Evolutionary conservation across 1,140 invertebrate species (phyloP).

Genomic region (Tetramorium parvispinum): DNA sequence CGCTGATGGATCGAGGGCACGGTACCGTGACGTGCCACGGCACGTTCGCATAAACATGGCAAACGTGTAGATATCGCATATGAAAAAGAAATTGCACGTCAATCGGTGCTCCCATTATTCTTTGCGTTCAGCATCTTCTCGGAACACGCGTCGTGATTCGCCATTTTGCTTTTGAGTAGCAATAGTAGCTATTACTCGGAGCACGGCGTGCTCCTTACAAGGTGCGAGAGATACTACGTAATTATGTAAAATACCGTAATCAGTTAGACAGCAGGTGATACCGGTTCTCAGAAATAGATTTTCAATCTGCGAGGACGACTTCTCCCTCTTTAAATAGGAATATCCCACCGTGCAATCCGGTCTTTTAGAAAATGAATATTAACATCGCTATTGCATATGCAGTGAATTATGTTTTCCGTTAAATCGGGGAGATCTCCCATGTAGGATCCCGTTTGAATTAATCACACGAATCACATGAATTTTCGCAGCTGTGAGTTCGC

Average conservation of each 20-base stretch:
- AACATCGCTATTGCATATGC: slow-evolving; percentile 6
- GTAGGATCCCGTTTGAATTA: background rate
- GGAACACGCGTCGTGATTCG: background rate
- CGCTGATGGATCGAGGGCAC: slow-evolving; percentile 55
- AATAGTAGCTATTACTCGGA: slow-evolving; percentile 25
- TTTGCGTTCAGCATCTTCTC: background rate
- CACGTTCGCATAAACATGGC: slow-evolving; percentile 43
- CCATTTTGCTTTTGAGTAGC: background rate
- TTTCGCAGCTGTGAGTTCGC: background rate
- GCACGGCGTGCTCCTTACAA: background rate
- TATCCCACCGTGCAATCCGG: slow-evolving; percentile 1
- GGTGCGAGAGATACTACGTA: slow-evolving; percentile 10
- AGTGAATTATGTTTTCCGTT: slow-evolving; percentile 12
- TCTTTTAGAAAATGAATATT: slow-evolving; percentile 9
- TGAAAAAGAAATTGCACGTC: slow-evolving; percentile 3
- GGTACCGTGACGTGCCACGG: slow-evolving; percentile 35
- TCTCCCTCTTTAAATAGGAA: background rate
- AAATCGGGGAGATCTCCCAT: background rate
- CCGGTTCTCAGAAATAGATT: slow-evolving; percentile 38
- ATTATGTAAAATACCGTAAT: slow-evolving; percentile 49
- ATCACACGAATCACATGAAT: background rate
- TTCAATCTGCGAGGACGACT: slow-evolving; percentile 6
- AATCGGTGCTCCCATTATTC: slow-evolving; percentile 13
- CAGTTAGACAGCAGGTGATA: slow-evolving; percentile 41
- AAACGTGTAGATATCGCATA: slow-evolving; percentile 3